Conservation (phyloP, 2,113 vertebrate species). For the Galeopterus variegatus region DNA sequence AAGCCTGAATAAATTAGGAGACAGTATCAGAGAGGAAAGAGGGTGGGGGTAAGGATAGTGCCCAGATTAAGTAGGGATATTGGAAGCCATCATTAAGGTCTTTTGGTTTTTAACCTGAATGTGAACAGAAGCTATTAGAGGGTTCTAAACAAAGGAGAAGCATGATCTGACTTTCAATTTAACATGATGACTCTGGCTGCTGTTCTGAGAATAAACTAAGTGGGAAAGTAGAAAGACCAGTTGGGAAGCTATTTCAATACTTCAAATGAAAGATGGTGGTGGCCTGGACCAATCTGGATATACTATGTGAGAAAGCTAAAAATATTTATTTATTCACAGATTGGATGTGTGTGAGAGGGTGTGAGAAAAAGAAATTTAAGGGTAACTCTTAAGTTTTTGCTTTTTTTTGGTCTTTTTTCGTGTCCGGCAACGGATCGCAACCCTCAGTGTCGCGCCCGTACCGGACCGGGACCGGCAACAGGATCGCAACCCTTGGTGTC, state of each 20-base stretch:
- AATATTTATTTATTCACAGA: not conserved
- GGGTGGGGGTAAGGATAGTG: not conserved
- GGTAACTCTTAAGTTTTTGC: not conserved
- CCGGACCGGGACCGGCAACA: too few relatives aligned
- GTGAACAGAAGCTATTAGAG: not conserved
- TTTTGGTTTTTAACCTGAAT: not conserved
- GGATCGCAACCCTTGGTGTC: too few relatives aligned
- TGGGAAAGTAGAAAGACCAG: not conserved
- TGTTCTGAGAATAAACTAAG: not conserved
- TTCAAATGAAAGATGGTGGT: not conserved
- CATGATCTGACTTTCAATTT: not conserved
- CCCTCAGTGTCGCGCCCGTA: too few relatives aligned
- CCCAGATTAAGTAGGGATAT: not conserved
- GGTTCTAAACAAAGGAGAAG: conserved; percentile 1
- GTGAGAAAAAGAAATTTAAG: not conserved
- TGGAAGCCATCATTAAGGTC: not conserved
- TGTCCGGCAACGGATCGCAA: too few relatives aligned
- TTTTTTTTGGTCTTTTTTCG: too few relatives aligned
- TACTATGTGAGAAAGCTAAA: conserved; percentile 13
- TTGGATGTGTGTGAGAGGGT: too few relatives aligned
- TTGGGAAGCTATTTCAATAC: not conserved
- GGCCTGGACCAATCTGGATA: not conserved
- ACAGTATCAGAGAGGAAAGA: not conserved
- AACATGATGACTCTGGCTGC: not conserved
- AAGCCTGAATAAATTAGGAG: not conserved